A percentile compares a stretch with the other conserved stretches of the same genome.
Evolutionary conservation across 1,140 invertebrate genomes (phyloP).

Genomic region (Ceratina calcarata): DNA sequence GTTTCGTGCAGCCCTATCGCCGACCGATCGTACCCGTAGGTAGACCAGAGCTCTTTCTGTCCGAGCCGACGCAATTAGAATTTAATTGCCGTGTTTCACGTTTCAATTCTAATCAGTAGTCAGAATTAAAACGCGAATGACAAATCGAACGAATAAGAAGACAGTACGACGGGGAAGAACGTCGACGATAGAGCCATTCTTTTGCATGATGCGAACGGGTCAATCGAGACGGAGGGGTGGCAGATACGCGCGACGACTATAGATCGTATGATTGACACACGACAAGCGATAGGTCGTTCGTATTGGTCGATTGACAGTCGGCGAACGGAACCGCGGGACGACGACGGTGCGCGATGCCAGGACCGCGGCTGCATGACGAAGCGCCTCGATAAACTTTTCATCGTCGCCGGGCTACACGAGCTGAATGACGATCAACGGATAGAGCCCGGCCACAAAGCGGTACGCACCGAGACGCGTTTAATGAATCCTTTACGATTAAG

Average conservation of each 20-base stretch:
- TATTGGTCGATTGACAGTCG: constrained; percentile 48
- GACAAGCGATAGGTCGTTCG: constrained; percentile 15
- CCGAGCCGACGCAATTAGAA: too few species aligned
- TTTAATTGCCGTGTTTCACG: too few species aligned
- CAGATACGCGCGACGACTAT: neutral
- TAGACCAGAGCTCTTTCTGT: neutral
- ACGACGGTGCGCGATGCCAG: neutral
- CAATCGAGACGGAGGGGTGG: too few species aligned
- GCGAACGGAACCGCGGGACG: neutral
- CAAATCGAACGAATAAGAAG: too few species aligned
- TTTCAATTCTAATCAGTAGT: too few species aligned
- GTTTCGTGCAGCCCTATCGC: neutral
- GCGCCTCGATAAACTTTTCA: constrained; percentile 41
- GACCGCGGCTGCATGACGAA: constrained; percentile 37
- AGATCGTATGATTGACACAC: constrained; percentile 38
- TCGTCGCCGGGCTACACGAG: constrained; percentile 26
- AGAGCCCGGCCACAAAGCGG: constrained; percentile 3
- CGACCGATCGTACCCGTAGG: neutral
- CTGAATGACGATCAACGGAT: constrained; percentile 47
- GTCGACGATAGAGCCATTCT: too few species aligned
- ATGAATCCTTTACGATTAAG: constrained; percentile 35
- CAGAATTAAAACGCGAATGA: too few species aligned
- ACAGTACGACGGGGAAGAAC: too few species aligned
- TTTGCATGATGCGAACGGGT: too few species aligned
- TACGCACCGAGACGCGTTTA: constrained; percentile 6